Base-by-base conservation (phyloP, 2,113 vertebrate species). In the Paratilapia polleni region DNA sequence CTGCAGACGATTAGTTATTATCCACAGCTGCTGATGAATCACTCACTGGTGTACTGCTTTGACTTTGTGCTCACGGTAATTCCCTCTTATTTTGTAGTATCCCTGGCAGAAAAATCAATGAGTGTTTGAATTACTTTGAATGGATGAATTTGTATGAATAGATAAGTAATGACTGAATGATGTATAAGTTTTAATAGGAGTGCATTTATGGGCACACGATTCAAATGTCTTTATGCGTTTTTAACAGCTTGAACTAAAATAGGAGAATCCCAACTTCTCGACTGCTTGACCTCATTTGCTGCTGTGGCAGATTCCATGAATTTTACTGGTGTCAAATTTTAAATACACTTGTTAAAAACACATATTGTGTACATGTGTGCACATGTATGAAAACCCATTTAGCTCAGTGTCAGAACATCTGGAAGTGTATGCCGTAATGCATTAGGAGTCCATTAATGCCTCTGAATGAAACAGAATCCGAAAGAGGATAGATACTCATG, bases 361-460 rank as follows among this genome's bases (percentile, higher is more conserved):
- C 14, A 57, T 26, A 54, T 82, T 73, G 49, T 81, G 62, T 79
- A 64, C 26, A 57, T 80, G 81, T 63, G 58, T 68, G 60, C 38
- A 11, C 80, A 81, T 80, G 43, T 79, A 38, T 76, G 62, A 80
- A 78, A 89, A 85, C 60, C 74, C 80, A 77, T 89, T 93, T 82
- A 85, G 77, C 78, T 87, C 84, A 49, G 82, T 90, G 85, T 89
- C 82, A 82, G 84, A 86, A 61, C 34, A 17, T 87, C 74, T 68
- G 66, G 81, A 84, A 86, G 83, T 83, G 38, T 80, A 61, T 83
- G 85, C 80, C 36, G 43, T 84, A 87, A 87, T 88, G 84, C 87
- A 83, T 88, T 90, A 38, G 77, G 77, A 88, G 84, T 89, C 87
- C 83, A 85, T 90, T 92, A 92, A 89, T 87, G 90, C 82, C 70